Conservation (phyloP, 2,797 vertebrate genomes). For the Coluber constrictor region DNA sequence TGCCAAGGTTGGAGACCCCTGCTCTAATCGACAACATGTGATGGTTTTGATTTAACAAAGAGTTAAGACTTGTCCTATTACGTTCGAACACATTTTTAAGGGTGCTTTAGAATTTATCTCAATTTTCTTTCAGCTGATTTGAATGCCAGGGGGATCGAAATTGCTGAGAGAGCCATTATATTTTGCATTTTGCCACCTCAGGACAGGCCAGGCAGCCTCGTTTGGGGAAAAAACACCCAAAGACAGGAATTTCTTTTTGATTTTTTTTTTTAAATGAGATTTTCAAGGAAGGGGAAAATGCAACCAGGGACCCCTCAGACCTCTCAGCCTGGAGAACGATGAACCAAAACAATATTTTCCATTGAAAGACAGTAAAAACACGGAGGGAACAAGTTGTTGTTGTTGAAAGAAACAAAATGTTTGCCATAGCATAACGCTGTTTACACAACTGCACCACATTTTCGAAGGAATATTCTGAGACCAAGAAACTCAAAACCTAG, state of each 20-base stretch:
- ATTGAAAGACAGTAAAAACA: background rate
- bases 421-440: background rate
- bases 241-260: background rate
- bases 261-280: background rate
- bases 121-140: background rate
- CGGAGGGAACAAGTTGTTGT: background rate
- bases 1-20: no score
- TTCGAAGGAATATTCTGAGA: background rate
- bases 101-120: background rate
- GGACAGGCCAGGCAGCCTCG: no score
- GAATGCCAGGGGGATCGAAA: background rate
- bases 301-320: no score
- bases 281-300: background rate
- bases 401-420: background rate
- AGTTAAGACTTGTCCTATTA: background rate
- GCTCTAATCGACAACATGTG: background rate
- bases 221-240: background rate
- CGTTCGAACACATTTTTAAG: background rate
- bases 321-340: background rate
- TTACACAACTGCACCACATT: background rate
- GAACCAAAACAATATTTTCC: background rate
- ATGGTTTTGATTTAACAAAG: background rate
- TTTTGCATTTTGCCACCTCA: background rate
- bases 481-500: background rate
- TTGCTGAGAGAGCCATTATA: background rate